Conservation (phyloP, 2,888 invertebrate genomes). For the Oligia strigilis region DNA sequence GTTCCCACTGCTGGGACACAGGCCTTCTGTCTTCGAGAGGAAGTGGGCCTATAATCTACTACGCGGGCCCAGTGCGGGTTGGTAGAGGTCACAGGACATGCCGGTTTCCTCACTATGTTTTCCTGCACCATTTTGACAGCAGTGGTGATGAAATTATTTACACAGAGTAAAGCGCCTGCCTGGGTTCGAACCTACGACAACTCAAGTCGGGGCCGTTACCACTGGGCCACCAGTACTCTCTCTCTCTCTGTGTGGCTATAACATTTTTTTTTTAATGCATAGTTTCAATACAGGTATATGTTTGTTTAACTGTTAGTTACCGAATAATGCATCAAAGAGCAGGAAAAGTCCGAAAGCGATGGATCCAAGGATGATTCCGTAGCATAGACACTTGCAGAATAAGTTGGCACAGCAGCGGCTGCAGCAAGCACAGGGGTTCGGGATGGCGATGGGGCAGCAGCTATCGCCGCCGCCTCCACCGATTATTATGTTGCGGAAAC, state of each 20-base stretch:
- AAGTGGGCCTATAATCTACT: not conserved
- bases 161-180: too few relatives aligned
- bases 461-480: conserved; percentile 71
- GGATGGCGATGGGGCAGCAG: conserved; percentile 72
- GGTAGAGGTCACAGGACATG: not conserved
- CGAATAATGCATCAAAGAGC: conserved; percentile 67
- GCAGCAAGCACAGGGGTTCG: conserved; percentile 76
- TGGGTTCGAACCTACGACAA: too few relatives aligned
- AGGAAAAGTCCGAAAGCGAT: conserved; percentile 67
- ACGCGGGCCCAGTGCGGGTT: not conserved
- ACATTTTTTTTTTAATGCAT: too few relatives aligned
- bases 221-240: not conserved
- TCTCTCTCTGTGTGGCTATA: too few relatives aligned
- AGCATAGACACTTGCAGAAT: conserved; percentile 71
- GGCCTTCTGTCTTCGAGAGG: not conserved
- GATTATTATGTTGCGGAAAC: conserved; percentile 78
- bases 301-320: conserved; percentile 62
- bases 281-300: too few relatives aligned
- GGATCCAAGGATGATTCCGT: conserved; percentile 65
- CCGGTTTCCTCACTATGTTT: not conserved
- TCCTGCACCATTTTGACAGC: too few relatives aligned
- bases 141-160: not conserved
- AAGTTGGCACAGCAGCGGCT: conserved; percentile 73
- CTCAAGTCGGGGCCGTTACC: not conserved
- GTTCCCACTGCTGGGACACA: not conserved